Conservation (phyloP, 2,888 invertebrate species). For the Aleiodes leptofemur region DNA sequence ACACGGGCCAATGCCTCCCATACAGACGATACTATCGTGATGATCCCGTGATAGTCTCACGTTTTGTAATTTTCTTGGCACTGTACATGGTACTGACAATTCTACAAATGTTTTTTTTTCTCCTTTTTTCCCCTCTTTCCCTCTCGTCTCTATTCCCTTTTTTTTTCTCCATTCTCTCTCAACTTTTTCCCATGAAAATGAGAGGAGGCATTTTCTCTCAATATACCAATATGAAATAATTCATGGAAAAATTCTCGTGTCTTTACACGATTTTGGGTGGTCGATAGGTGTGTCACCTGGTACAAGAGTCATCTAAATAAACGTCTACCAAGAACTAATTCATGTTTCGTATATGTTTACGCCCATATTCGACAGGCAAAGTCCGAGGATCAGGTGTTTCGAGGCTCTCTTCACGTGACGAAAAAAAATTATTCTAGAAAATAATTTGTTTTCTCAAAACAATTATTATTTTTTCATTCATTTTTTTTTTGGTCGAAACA, state of each 20-base stretch:
- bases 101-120: background rate
- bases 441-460: background rate
- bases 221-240: conserved; percentile 16
- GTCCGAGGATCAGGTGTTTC: conserved; percentile 48
- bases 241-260: background rate
- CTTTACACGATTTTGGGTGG: conserved; percentile 8
- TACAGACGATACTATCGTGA: conserved; percentile 43
- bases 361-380: conserved; percentile 56
- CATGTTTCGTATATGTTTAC: conserved; percentile 51
- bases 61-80: conserved; percentile 36
- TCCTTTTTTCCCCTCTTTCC: no score
- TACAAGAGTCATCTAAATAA: conserved; percentile 48
- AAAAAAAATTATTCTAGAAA: conserved; percentile 13
- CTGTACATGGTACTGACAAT: conserved; percentile 29
- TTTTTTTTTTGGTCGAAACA: background rate
- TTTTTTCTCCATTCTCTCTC: no score
- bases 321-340: conserved; percentile 66
- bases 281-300: conserved; percentile 34
- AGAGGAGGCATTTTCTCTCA: background rate
- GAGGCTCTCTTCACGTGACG: conserved; percentile 9
- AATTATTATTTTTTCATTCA: background rate
- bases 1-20: conserved; percentile 36
- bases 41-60: conserved; percentile 45
- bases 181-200: conserved; percentile 1
- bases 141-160: no score